phyloP scores from a whole-genome alignment of 2,797 vertebrate genomes.

The Brotula barbata region DNA sequence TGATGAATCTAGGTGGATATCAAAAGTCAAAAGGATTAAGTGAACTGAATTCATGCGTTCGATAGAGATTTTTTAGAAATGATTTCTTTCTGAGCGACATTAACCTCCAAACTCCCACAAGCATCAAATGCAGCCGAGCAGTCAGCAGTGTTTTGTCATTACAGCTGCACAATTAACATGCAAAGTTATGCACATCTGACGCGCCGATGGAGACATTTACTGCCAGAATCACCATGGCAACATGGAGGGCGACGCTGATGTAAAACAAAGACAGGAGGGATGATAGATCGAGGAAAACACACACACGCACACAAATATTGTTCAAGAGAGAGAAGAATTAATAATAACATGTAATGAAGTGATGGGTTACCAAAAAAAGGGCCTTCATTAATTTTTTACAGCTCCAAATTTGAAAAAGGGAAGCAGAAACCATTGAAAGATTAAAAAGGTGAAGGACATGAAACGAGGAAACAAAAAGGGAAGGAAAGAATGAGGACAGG shows the following conservation, averaged over 20 bases:
- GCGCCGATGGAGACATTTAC: slow-evolving; percentile 22
- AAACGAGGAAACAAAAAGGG: no score
- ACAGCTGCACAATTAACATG: slow-evolving; percentile 62
- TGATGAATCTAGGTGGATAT: slow-evolving; percentile 44
- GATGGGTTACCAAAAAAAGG: no score
- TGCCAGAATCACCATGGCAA: background rate
- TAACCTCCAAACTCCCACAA: slow-evolving; percentile 6
- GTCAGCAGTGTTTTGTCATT: slow-evolving; percentile 43
- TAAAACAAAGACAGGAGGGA: background rate
- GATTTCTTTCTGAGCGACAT: background rate
- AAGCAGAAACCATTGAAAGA: no score
- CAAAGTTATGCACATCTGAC: slow-evolving; percentile 48
- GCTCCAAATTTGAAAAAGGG: no score
- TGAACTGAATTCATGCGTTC: no score
- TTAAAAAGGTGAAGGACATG: no score
- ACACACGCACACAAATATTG: background rate
- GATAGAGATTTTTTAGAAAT: no score
- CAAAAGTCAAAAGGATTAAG: slow-evolving; percentile 51
- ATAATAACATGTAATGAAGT: no score
- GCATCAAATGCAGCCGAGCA: slow-evolving; percentile 17
- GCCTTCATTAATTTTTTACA: no score
- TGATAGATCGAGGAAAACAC: background rate
- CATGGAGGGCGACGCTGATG: background rate
- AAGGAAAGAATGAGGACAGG: background rate
- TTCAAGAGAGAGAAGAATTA: no score